phyloP scores from a whole-genome alignment of 2,888 invertebrate species.

The Drosophila differens region DNA sequence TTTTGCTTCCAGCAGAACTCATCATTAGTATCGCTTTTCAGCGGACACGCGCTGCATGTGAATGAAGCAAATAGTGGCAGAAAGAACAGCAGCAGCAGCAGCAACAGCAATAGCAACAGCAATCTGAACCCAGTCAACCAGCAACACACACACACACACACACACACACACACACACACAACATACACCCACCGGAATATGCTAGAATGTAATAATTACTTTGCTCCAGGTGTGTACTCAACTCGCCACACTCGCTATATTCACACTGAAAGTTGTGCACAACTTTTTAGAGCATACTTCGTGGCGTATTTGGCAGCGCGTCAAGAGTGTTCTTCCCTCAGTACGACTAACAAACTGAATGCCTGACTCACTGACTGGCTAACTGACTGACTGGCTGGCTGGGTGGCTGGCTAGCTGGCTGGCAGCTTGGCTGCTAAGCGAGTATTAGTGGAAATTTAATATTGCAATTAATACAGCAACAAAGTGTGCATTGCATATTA shows the following conservation, averaged over 20 bases:
- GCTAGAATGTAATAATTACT: slow-evolving; percentile 78
- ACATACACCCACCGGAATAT: slow-evolving; percentile 39
- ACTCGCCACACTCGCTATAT: slow-evolving; percentile 23
- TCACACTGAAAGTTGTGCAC: slow-evolving; percentile 46
- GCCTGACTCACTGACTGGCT: neutral
- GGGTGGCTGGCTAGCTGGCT: neutral
- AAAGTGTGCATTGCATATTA: slow-evolving; percentile 81
- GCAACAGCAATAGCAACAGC: slow-evolving; percentile 14
- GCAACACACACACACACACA: slow-evolving; percentile 29
- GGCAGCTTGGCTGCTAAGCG: slow-evolving; percentile 51
- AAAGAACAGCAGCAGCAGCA: neutral
- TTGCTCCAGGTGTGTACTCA: slow-evolving; percentile 38
- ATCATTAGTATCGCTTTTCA: slow-evolving; percentile 84
- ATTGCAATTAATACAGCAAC: slow-evolving; percentile 81
- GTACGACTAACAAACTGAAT: slow-evolving; percentile 1
- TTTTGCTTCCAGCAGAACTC: slow-evolving; percentile 78
- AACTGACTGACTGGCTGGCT: neutral
- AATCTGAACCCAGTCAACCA: slow-evolving; percentile 37
- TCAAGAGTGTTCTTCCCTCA: slow-evolving; percentile 7
- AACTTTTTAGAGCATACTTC: slow-evolving; percentile 66
- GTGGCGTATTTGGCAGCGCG: slow-evolving; percentile 26
- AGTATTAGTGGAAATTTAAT: slow-evolving; percentile 81
- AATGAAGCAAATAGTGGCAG: slow-evolving; percentile 54
- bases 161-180: slow-evolving; percentile 29
- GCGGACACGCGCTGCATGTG: slow-evolving; percentile 66